Percentiles rank a stretch among this genome's conserved stretches.
Conservation (phyloP, 2,888 invertebrate species). For the Eubasilissa splendida region DNA sequence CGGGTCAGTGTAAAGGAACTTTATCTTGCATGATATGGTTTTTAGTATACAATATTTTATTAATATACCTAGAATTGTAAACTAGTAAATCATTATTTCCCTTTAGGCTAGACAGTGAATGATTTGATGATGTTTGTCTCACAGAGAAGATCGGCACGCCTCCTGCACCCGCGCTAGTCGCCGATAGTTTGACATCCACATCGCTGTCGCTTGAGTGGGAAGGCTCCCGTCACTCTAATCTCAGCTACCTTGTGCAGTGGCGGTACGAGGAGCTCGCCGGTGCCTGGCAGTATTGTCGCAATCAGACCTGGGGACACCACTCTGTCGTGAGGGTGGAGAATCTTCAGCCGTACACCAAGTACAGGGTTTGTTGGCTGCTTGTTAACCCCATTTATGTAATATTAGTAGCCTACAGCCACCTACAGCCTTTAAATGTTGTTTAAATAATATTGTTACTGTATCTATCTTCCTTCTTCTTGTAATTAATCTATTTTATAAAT, state of each 20-base stretch:
- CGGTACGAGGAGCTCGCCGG: slow-evolving; percentile 79
- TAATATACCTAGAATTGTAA: no score
- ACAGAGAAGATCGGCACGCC: slow-evolving; percentile 79
- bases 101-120: no score
- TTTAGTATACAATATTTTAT: no score
- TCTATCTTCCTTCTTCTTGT: no score
- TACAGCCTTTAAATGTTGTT: no score
- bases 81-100: no score
- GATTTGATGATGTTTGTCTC: slow-evolving; percentile 34
- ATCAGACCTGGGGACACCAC: slow-evolving; percentile 79
- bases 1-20: no score
- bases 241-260: slow-evolving; percentile 82
- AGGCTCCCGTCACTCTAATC: slow-evolving; percentile 69
- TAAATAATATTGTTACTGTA: no score
- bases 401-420: no score
- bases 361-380: slow-evolving; percentile 77
- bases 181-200: slow-evolving; percentile 83
- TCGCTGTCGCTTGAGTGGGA: slow-evolving; percentile 89
- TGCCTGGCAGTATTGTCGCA: slow-evolving; percentile 88
- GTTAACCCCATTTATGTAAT: no score
- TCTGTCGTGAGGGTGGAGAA: slow-evolving; percentile 82
- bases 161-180: slow-evolving; percentile 83
- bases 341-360: slow-evolving; percentile 90
- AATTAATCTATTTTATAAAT: no score
- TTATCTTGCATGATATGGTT: no score